Base-by-base conservation (phyloP, 2,888 invertebrate species). In the Lymantria monacha region DNA sequence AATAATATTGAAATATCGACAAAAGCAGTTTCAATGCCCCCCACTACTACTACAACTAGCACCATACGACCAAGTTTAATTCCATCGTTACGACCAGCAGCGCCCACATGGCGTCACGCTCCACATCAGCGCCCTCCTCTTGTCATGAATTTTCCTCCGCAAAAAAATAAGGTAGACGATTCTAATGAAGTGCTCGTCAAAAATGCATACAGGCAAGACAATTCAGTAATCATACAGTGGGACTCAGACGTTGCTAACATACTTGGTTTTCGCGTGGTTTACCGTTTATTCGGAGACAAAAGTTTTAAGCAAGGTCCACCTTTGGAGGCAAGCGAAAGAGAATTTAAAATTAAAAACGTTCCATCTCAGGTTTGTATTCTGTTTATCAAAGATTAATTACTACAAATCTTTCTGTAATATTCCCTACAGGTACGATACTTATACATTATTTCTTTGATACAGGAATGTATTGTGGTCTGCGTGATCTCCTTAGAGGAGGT, bases 381-480 rank as follows among this genome's bases (percentile, higher is more conserved):
- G 22, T 42, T 15, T 41, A 1, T 14, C 15, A 10, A 14, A 41
- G 14, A 15, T 40, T 15, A 36, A 12, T 15, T 36, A 15, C 9
- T 15, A 1, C 43, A n/a, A n/a, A n/a, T 33, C 9, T 3, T 22
- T 7, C n/a, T 10, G 22, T n/a, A 42, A 48, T 7, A n/a, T 15
- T 14, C 36, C 3, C 38, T 22, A 36, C 11, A 36, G 36, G 36
- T 7, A 36, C 8, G 38, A n/a, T 30, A 42, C 0, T 13, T n/a
- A 30, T 36, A 42, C 11, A 11, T 13, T 38, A 14, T 36, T 40
- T 58, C 50, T 43, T 59, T 55, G 14, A 52, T 83, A 38, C 89
- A 97, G 95, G 97, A 98, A 92, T 97, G 97, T 82, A 96, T 98
- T 63, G 95, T 98, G 59, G 97, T 98, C 58, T 98, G 98, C 87